Percentiles rank a stretch among this genome's conserved stretches.
phyloP scores from a whole-genome alignment of 30 jellyfish, hydroid and myxozoan species.

The Rhopilema esculentum region DNA sequence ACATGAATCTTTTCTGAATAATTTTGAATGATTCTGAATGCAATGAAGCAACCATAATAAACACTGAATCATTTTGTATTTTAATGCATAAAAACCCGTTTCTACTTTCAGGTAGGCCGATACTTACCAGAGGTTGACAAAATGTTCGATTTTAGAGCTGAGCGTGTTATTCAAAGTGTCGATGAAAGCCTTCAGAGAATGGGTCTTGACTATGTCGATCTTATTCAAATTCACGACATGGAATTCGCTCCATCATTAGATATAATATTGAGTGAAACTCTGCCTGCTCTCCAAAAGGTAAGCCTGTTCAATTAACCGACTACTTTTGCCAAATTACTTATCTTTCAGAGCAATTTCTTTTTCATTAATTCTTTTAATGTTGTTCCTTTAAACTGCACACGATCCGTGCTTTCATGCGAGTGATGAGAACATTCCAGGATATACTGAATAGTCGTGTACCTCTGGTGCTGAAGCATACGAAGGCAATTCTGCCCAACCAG shows the following conservation, averaged over 20 bases:
- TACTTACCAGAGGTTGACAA: slow-evolving; percentile 71
- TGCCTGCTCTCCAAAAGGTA: slow-evolving; percentile 93
- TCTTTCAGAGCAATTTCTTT: background rate
- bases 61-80: too few relatives aligned
- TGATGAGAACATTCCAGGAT: too few relatives aligned
- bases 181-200: slow-evolving; percentile 91
- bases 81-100: background rate
- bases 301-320: background rate
- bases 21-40: too few relatives aligned
- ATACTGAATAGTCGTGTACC: too few relatives aligned
- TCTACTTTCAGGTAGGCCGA: slow-evolving; percentile 85
- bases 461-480: too few relatives aligned
- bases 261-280: slow-evolving; percentile 81
- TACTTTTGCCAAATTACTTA: too few relatives aligned
- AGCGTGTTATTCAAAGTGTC: slow-evolving; percentile 76
- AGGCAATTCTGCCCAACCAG: too few relatives aligned
- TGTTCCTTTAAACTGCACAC: background rate
- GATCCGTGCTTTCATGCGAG: background rate
- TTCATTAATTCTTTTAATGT: background rate
- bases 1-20: too few relatives aligned
- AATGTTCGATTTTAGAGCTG: slow-evolving; percentile 92
- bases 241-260: slow-evolving; percentile 93
- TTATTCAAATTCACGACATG: slow-evolving; percentile 90
- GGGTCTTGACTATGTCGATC: slow-evolving; percentile 87
- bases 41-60: too few relatives aligned